Percentiles rank a stretch among this genome's conserved stretches.
phyloP scores from a whole-genome alignment of 2,797 vertebrate genomes.

The Jordanella pulchra region DNA sequence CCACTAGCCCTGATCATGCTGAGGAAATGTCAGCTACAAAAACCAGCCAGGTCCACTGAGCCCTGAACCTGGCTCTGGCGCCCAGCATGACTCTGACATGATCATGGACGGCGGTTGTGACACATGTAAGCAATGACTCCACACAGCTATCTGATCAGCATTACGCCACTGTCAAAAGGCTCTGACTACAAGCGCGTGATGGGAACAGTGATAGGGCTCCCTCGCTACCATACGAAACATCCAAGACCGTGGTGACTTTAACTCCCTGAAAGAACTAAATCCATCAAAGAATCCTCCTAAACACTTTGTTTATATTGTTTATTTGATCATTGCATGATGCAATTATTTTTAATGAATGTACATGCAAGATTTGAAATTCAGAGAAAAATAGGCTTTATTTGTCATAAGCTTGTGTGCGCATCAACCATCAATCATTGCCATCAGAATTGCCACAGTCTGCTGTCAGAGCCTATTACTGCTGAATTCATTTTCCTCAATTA shows the following conservation, averaged over 20 bases:
- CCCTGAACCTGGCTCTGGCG: constrained; percentile 63
- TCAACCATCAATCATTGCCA: constrained; percentile 83
- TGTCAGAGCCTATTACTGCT: constrained; percentile 83
- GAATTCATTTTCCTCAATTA: constrained; percentile 87
- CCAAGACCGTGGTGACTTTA: constrained; percentile 44
- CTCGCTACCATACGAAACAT: constrained; percentile 53
- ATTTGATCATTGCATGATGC: constrained; percentile 48
- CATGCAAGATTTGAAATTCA: constrained; percentile 65
- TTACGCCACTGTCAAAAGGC: constrained; percentile 75
- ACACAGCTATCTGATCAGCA: constrained; percentile 81
- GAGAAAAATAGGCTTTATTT: constrained; percentile 74
- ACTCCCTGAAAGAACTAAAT: constrained; percentile 32
- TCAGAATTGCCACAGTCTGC: constrained; percentile 81
- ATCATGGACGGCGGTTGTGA: constrained; percentile 76
- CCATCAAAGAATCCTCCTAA: neutral
- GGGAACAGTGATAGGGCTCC: constrained; percentile 69
- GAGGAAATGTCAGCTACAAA: constrained; percentile 78
- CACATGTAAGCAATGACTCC: constrained; percentile 79
- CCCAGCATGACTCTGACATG: constrained; percentile 73
- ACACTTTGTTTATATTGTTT: constrained; percentile 19
- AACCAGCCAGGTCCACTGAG: constrained; percentile 72
- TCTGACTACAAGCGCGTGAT: constrained; percentile 66
- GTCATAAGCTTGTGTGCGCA: constrained; percentile 74
- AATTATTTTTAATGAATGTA: constrained; percentile 71
- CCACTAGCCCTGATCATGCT: constrained; percentile 67